These are phyloP conservation scores for Leucania comma DNA, from an alignment of 2,888 invertebrate species.

Conservation along the genomic window DNA sequence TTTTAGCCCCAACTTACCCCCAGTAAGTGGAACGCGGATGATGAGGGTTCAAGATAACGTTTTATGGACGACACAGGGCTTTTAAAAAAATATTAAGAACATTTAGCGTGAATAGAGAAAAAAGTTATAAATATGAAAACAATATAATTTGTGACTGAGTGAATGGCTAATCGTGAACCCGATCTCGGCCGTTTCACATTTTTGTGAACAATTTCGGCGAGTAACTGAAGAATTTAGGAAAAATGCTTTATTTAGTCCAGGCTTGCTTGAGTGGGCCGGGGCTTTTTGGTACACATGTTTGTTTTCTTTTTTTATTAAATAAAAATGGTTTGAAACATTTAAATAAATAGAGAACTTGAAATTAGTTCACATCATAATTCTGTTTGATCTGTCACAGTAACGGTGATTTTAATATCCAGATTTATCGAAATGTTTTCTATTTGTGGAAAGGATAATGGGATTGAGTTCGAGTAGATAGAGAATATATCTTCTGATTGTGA, in stretches of 20 bases:
- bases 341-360: background rate
- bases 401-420: constrained; percentile 32
- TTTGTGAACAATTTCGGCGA: constrained; percentile 48
- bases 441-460: constrained; percentile 49
- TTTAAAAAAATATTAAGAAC: constrained; percentile 65
- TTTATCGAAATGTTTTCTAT: constrained; percentile 43
- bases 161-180: constrained; percentile 53
- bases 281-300: constrained; percentile 1
- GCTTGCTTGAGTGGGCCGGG: constrained; percentile 25
- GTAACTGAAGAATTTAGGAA: constrained; percentile 38
- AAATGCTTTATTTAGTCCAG: constrained; percentile 39
- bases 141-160: constrained; percentile 61
- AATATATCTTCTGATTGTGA: constrained; percentile 50
- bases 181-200: constrained; percentile 58
- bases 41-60: constrained; percentile 64
- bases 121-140: constrained; percentile 62
- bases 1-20: constrained; percentile 61
- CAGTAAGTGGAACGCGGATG: constrained; percentile 62
- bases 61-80: constrained; percentile 58
- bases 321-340: background rate
- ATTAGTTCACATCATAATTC: background rate
- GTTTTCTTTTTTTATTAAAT: background rate
- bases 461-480: constrained; percentile 43
- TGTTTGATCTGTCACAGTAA: constrained; percentile 3
- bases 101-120: constrained; percentile 61